Evolutionary conservation across 2,797 vertebrate species (phyloP), one percentile per base, ranked within the genome.

Genomic region (Chelon labrosus): DNA sequence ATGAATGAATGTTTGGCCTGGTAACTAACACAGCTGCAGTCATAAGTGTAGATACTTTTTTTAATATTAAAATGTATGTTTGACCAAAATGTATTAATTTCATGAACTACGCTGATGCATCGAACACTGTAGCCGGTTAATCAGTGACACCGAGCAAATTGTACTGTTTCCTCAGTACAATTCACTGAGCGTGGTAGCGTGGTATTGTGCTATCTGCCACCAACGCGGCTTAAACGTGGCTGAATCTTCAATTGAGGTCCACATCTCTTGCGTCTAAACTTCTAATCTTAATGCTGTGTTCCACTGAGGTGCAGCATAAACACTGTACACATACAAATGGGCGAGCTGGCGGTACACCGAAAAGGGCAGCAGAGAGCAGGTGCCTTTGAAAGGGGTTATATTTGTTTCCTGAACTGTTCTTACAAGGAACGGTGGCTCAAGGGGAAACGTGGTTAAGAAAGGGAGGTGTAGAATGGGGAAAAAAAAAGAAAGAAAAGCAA

Each of bases 251-350:
- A 73, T 64, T 75, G 68, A 65, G 54, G 37, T 41, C 41, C 14
- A 77, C 10, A 0, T 54, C 55, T 62, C 25, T 60, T 27, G 51
- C 64, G 35, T 79, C 55, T 68, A 77, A 82, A 88, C 80, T 66
- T 74, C 66, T 60, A 76, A 80, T 66, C 65, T 53, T 52, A 14
- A 35, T 31, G 59, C 58, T 39, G 52, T 73, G 76, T 76, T 79
- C 49, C 54, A 78, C 56, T 4, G 51, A 76, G 42, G 57, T 58
- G n/a, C 51, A 70, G 68, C 42, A 55, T 66, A 58, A 82, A 73
- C 41, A 75, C 47, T 1, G 25, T 41, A 51, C 69, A 85, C 59
- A 86, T 70, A 70, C 55, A 84, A 85, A 75, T 74, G 51, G 47
- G 51, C 22, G 17, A 57, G 44, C 27, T 64, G 65, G 69, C 54